Base-by-base conservation (phyloP, 2,888 invertebrate species). In the Ethmia dodecea region DNA sequence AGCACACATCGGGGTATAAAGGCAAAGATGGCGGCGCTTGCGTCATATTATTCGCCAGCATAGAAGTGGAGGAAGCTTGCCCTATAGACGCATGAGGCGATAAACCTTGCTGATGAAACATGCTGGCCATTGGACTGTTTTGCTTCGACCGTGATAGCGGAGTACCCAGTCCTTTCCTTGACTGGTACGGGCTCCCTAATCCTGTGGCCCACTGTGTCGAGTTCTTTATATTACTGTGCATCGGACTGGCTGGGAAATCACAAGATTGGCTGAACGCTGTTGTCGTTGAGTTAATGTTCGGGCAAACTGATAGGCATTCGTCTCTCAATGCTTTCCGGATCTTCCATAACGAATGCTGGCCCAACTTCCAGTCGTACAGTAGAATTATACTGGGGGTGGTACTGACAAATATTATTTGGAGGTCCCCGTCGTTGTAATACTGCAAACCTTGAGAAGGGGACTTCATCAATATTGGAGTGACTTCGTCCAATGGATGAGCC, bases 401-500 rank as follows among this genome's bases (percentile, higher is more conserved):
- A 56, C 89, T 90, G 0, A 94, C 92, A 60, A 91, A 96, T 31
- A 97, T 91, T 5, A 97, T 90, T 65, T 90, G 89, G 33, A 90
- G 46, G 27, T 89, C 88, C 0, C 87, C 86, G 52, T 91, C 91
- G n/a, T 89, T 90, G 40, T 91, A 87, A 49, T 91, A 89, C 35
- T 89, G 88, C 0, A 90, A 63, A 0, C 84, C 81, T 36, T 86
- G 86, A 1, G 76, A 79, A 40, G 90, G 87, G 10, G 92, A 90
- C 60, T 92, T 93, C 42, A 92, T 87, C 5, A 94, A 76, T 20
- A 97, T 89, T 0, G 97, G 97, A 35, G 93, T 92, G 14, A 96
- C 92, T 76, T 98, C 97, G 69, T 98, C 95, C 33, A 97, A 77
- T 0, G 97, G 97, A 87, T 97, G 96, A 0, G 93, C 88, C 38